Percentiles rank a stretch among this genome's conserved stretches.
phyloP scores from a whole-genome alignment of 2,888 invertebrate genomes.

The Biston betularia region DNA sequence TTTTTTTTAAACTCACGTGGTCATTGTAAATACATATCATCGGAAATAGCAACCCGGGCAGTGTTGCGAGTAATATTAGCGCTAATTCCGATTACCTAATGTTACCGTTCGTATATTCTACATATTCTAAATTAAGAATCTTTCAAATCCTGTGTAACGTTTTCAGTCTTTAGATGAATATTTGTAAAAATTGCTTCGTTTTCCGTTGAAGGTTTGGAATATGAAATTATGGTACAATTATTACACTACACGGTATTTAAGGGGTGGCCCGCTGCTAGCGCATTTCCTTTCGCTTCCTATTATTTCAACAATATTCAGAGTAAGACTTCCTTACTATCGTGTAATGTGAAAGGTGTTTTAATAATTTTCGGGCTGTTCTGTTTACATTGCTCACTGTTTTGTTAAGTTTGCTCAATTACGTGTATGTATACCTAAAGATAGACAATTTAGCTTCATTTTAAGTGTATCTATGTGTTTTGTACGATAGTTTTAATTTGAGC shows the following conservation, averaged over 20 bases:
- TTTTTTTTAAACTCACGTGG: conserved; percentile 57
- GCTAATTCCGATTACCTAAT: conserved; percentile 42
- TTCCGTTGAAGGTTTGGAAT: conserved; percentile 32
- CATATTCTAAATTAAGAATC: conserved; percentile 38
- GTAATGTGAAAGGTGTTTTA: neutral
- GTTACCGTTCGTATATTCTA: conserved; percentile 48
- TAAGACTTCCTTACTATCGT: too few relatives aligned
- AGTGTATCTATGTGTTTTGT: conserved; percentile 65
- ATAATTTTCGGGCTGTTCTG: conserved; percentile 54
- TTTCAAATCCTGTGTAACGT: conserved; percentile 40
- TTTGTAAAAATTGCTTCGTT: conserved; percentile 28
- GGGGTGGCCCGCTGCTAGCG: too few relatives aligned
- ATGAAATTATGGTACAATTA: conserved; percentile 23
- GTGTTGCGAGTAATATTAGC: conserved; percentile 61
- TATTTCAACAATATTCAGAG: too few relatives aligned
- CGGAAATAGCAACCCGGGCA: conserved; percentile 62
- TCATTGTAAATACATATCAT: conserved; percentile 83
- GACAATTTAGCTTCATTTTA: conserved; percentile 64
- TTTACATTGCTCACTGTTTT: conserved; percentile 80
- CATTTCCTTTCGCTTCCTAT: too few relatives aligned
- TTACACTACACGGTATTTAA: too few relatives aligned
- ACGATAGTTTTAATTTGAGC: conserved; percentile 80
- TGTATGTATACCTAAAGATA: conserved; percentile 75
- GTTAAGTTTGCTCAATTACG: conserved; percentile 85
- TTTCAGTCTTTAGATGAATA: conserved; percentile 20